Evolutionary conservation across 2,113 vertebrate species (phyloP).

Genomic region (Atrichornis clamosus): DNA sequence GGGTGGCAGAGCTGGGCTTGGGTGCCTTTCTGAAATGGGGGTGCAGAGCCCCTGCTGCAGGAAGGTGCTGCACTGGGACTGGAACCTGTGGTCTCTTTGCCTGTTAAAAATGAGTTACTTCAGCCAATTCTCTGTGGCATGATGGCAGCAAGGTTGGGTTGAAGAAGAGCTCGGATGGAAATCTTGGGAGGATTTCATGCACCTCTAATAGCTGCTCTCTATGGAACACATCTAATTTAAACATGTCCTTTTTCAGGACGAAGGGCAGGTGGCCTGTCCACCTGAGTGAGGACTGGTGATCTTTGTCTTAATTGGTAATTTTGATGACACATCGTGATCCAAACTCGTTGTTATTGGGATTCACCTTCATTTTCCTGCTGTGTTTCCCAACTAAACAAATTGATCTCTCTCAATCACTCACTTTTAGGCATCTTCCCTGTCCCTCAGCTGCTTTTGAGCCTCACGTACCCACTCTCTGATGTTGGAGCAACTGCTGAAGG

Average conservation of each 20-base stretch:
- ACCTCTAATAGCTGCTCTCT: neutral
- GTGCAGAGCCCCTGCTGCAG: neutral
- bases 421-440: neutral
- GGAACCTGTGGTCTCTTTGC: neutral
- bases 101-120: accelerated
- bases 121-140: accelerated
- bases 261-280: neutral
- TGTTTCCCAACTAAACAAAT: neutral
- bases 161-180: neutral
- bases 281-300: neutral
- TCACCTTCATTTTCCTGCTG: neutral
- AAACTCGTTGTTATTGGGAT: neutral
- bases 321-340: neutral
- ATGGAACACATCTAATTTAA: neutral
- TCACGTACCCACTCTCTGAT: neutral
- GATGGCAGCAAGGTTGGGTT: neutral
- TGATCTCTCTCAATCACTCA: neutral
- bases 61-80: neutral
- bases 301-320: neutral
- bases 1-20: neutral
- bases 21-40: neutral
- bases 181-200: neutral
- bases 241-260: too few relatives aligned
- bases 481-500: neutral
- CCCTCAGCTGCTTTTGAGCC: neutral